Evolutionary conservation across 2,113 vertebrate species (phyloP).

Genomic region (Syrrhaptes paradoxus): DNA sequence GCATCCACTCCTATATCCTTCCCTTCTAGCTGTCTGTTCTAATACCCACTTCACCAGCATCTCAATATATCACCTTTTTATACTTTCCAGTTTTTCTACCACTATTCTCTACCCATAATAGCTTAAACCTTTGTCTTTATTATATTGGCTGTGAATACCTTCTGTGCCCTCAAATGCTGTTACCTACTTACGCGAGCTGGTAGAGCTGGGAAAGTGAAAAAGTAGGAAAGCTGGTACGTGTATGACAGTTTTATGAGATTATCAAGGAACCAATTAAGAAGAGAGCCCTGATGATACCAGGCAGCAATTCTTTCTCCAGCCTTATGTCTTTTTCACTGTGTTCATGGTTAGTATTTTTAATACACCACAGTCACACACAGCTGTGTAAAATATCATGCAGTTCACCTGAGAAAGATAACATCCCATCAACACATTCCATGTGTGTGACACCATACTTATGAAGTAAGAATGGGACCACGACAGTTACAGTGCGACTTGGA

Average conservation of each 20-base stretch:
- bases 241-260: background rate
- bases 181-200: background rate
- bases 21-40: background rate
- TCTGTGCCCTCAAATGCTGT: background rate
- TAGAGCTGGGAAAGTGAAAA: background rate
- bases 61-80: background rate
- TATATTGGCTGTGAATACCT: background rate
- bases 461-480: background rate
- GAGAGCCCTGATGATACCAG: background rate
- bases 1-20: background rate
- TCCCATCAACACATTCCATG: conserved; percentile 2
- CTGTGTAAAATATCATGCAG: conserved; percentile 2
- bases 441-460: background rate
- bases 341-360: background rate
- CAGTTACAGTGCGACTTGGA: background rate
- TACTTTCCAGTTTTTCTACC: background rate
- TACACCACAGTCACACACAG: background rate
- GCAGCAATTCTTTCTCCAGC: background rate
- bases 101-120: background rate
- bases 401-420: conserved; percentile 31
- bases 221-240: background rate
- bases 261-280: conserved; percentile 24
- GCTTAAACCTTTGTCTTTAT: background rate
- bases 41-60: background rate
- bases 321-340: background rate